These are phyloP conservation scores for Dyspetes luteomarginatus DNA, from an alignment of 2,888 invertebrate species.

Conservation along the genomic window DNA sequence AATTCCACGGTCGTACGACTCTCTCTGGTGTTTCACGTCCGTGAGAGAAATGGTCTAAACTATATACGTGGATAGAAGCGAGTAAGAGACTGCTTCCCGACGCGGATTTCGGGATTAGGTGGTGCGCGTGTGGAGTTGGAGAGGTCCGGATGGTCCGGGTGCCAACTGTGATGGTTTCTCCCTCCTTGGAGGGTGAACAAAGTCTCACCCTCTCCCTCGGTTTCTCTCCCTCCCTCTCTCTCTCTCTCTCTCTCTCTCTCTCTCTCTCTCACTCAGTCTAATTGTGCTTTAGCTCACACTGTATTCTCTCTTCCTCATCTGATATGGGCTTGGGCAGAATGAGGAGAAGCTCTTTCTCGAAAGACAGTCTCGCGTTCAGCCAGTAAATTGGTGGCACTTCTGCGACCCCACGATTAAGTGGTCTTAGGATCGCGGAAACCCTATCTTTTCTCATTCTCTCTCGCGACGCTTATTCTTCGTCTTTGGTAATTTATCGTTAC, in stretches of 20 bases:
- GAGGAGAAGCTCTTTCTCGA: constrained; percentile 58
- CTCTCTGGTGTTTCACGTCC: constrained; percentile 40
- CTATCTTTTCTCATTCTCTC: constrained; percentile 53
- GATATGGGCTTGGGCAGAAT: not conserved
- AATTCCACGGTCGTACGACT: constrained; percentile 67
- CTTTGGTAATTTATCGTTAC: constrained; percentile 24
- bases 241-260: constrained; percentile 26
- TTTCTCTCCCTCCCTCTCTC: constrained; percentile 11
- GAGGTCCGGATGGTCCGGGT: constrained; percentile 70
- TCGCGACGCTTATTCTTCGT: constrained; percentile 63
- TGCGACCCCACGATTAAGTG: constrained; percentile 81
- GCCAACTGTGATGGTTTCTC: constrained; percentile 78
- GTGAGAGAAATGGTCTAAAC: constrained; percentile 24
- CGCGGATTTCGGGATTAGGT: constrained; percentile 67
- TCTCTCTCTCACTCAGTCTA: constrained; percentile 27
- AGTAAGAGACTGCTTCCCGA: constrained; percentile 45
- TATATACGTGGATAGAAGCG: constrained; percentile 1
- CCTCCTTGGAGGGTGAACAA: constrained; percentile 38
- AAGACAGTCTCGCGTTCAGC: constrained; percentile 73
- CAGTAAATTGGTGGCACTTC: constrained; percentile 81
- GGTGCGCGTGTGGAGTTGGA: constrained; percentile 40
- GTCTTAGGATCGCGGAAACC: constrained; percentile 71
- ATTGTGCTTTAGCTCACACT: constrained; percentile 10
- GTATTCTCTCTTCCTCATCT: constrained; percentile 40
- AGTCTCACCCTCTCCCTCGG: constrained; percentile 15